phyloP scores from a whole-genome alignment of 2,113 vertebrate genomes.

The Callionymus lyra region DNA sequence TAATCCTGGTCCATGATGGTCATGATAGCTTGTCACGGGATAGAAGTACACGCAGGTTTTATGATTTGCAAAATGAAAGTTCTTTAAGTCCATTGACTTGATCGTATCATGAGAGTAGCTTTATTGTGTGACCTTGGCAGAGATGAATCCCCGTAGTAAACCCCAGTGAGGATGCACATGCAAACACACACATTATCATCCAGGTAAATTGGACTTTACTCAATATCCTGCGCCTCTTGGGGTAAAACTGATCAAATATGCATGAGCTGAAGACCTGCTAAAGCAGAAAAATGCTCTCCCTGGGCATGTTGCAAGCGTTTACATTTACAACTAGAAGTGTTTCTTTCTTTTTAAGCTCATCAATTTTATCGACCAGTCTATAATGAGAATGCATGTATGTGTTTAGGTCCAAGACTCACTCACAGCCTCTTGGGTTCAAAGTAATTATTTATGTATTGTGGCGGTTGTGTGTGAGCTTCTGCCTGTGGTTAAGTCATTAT shows the following conservation, averaged over 20 bases:
- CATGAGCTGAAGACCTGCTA: constrained; percentile 43
- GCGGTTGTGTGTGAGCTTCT: constrained; percentile 16
- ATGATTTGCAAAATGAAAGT: no score
- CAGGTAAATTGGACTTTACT: constrained; percentile 40
- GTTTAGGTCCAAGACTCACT: constrained; percentile 1
- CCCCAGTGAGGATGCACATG: constrained; percentile 29
- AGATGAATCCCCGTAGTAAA: constrained; percentile 33
- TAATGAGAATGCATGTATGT: constrained; percentile 23
- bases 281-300: constrained; percentile 5
- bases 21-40: no score
- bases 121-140: constrained; percentile 51
- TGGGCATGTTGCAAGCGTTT: constrained; percentile 25
- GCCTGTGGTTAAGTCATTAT: constrained; percentile 37
- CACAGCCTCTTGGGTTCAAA: constrained; percentile 30
- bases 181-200: constrained; percentile 12
- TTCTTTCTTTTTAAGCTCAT: constrained; percentile 19
- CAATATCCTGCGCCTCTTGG: constrained; percentile 36
- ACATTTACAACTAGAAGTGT: constrained; percentile 25
- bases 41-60: no score
- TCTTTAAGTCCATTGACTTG: no score
- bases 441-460: constrained; percentile 31
- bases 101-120: constrained; percentile 41
- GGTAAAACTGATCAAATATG: constrained; percentile 50
- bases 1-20: no score
- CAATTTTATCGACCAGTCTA: constrained; percentile 36